Evolutionary conservation across 2,888 invertebrate species (phyloP).

Genomic region (Argynnis bischoffii): DNA sequence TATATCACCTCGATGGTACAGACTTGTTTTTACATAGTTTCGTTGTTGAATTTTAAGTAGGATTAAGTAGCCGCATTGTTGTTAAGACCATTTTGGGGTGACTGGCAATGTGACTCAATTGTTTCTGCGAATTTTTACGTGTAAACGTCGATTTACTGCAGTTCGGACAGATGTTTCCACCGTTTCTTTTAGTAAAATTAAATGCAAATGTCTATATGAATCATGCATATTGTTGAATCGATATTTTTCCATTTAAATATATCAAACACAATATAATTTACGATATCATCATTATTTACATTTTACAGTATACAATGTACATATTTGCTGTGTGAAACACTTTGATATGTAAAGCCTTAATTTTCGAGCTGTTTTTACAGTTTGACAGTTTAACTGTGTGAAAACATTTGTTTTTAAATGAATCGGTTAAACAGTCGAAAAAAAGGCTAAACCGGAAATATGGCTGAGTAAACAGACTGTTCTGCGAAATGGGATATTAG

Average conservation of each 20-base stretch:
- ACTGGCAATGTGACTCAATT: constrained; percentile 32
- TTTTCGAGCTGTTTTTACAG: not conserved
- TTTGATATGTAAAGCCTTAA: not conserved
- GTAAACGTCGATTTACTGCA: constrained; percentile 17
- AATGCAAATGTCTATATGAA: constrained; percentile 25
- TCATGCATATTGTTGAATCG: constrained; percentile 8
- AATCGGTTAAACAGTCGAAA: constrained; percentile 44
- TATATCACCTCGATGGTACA: not conserved
- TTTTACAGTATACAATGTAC: not conserved
- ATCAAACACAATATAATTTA: not conserved
- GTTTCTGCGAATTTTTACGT: constrained; percentile 34
- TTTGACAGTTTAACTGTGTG: constrained; percentile 6
- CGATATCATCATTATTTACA: not conserved
- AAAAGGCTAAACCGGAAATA: constrained; percentile 66
- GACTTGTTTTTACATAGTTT: constrained; percentile 24
- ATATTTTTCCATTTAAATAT: not conserved
- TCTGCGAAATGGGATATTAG: constrained; percentile 69
- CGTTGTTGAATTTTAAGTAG: constrained; percentile 39
- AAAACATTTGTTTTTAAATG: constrained; percentile 33
- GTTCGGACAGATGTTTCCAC: constrained; percentile 23
- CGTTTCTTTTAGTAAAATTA: constrained; percentile 19
- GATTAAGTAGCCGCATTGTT: constrained; percentile 39
- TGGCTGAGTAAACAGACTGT: constrained; percentile 66
- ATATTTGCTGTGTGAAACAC: not conserved
- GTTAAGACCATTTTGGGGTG: constrained; percentile 35